phyloP scores from a whole-genome alignment of 2,888 invertebrate species.

The Mythimna impura region DNA sequence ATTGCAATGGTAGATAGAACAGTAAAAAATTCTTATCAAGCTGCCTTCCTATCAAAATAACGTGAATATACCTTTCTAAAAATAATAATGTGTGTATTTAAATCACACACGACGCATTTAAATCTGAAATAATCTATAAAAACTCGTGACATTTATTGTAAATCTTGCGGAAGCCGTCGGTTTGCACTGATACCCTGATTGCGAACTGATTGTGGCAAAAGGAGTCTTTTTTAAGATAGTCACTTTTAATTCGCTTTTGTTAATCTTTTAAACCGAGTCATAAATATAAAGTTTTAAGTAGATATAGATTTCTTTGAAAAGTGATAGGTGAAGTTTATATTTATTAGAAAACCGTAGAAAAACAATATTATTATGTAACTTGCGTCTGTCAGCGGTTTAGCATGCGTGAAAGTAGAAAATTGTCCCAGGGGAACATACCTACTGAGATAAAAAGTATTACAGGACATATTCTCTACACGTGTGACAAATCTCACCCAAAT shows the following conservation, averaged over 20 bases:
- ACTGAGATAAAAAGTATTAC: too few relatives aligned
- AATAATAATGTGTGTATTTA: background rate
- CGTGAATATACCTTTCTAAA: background rate
- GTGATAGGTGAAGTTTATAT: background rate
- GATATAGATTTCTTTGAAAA: slow-evolving; percentile 4
- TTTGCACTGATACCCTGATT: slow-evolving; percentile 25
- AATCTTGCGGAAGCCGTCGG: slow-evolving; percentile 29
- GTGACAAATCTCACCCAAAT: too few relatives aligned
- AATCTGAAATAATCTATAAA: slow-evolving; percentile 12
- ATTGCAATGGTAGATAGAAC: background rate
- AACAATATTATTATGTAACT: background rate
- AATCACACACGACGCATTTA: background rate
- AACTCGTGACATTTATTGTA: slow-evolving; percentile 5
- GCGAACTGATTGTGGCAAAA: slow-evolving; percentile 21
- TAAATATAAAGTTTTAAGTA: slow-evolving; percentile 15
- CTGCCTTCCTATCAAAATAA: background rate
- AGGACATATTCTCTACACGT: too few relatives aligned
- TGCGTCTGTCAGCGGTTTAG: too few relatives aligned
- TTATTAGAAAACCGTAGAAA: slow-evolving; percentile 2
- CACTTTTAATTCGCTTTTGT: background rate
- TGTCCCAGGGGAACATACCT: too few relatives aligned
- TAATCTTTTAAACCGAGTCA: slow-evolving; percentile 27
- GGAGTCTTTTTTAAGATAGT: background rate
- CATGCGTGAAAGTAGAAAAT: too few relatives aligned
- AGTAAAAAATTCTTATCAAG: background rate